These are phyloP conservation scores for Polydrusus pterygomalis DNA, from an alignment of 2,888 invertebrate species.

Conservation along the genomic window DNA sequence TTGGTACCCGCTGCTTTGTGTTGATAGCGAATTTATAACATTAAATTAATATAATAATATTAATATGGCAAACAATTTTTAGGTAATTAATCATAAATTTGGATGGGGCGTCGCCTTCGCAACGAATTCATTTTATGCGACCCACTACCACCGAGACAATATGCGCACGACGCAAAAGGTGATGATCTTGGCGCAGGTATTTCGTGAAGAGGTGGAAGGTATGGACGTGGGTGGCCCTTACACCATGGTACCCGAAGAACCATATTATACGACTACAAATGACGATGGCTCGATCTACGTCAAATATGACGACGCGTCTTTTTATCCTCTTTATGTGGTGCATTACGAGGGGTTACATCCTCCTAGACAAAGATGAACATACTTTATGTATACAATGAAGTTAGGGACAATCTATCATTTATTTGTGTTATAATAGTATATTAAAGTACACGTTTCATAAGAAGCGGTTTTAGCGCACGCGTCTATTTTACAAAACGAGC, in stretches of 20 bases:
- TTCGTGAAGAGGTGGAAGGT: slow-evolving; percentile 22
- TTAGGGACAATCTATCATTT: no score
- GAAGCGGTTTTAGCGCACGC: no score
- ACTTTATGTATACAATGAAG: no score
- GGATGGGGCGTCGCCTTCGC: slow-evolving; percentile 58
- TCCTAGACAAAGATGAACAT: neutral
- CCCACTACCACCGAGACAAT: slow-evolving; percentile 14
- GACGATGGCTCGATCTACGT: slow-evolving; percentile 39
- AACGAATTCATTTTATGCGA: slow-evolving; percentile 50
- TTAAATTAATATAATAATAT: no score
- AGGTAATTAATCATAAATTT: slow-evolving; percentile 45
- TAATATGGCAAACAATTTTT: neutral
- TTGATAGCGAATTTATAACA: no score
- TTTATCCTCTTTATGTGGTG: slow-evolving; percentile 51
- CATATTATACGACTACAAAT: slow-evolving; percentile 45
- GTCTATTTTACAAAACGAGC: no score
- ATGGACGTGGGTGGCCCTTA: slow-evolving; percentile 25
- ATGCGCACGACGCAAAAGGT: neutral
- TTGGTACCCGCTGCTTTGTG: no score
- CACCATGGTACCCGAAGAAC: slow-evolving; percentile 41
- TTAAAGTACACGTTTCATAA: no score
- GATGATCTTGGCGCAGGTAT: slow-evolving; percentile 54
- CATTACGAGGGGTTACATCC: slow-evolving; percentile 31
- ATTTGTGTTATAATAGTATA: no score
- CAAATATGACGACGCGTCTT: slow-evolving; percentile 53